Evolutionary conservation across 2,113 vertebrate species (phyloP), one percentile per base, ranked within the genome.

Genomic region (Mola mola): DNA sequence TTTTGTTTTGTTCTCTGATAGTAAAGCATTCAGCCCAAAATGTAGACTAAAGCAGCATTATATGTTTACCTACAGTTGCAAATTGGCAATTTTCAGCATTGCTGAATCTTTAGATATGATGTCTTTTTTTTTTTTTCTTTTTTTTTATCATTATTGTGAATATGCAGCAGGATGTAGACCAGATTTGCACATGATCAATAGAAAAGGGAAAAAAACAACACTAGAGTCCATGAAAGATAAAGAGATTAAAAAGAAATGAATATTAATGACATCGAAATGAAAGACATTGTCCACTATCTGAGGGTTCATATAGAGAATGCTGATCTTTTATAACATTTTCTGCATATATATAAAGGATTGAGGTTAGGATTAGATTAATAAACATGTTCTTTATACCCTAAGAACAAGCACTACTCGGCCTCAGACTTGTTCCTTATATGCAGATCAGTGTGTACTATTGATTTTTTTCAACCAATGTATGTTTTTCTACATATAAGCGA

Each of bases 21-120:
- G 47, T 48, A 75, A 63, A 56, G 17, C 50, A 38, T 59, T 72
- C 43, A 68, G 33, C n/a, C 19, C 25, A 57, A 76, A 66, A 44
- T 58, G 61, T 62, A 41, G 31, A 71, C 55, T 22, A 59, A 57
- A 63, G 57, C 29, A 44, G 24, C n/a, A 55, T 56, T 40, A 24
- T 19, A 64, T 56, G 33, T 58, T 51, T 16, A 56, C 40, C 17
- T 51, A 57, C 41, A 55, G 33, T 29, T 26, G 16, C 7, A 38
- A 16, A 42, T 9, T 9, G 3, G 17, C 29, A 64, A 46, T 72
- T 78, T 61, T 49, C 49, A 46, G 31, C 33, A 37, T 24, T 55
- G 51, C 22, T 55, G 57, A 34, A 57, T 61, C 47, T 28, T 34
- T 55, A 34, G 25, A 34, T 29, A 47, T 38, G 10, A 47, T 44